These are phyloP conservation scores for Odontamblyopus rebecca DNA, from an alignment of 2,797 vertebrate species.

Conservation along the genomic window DNA sequence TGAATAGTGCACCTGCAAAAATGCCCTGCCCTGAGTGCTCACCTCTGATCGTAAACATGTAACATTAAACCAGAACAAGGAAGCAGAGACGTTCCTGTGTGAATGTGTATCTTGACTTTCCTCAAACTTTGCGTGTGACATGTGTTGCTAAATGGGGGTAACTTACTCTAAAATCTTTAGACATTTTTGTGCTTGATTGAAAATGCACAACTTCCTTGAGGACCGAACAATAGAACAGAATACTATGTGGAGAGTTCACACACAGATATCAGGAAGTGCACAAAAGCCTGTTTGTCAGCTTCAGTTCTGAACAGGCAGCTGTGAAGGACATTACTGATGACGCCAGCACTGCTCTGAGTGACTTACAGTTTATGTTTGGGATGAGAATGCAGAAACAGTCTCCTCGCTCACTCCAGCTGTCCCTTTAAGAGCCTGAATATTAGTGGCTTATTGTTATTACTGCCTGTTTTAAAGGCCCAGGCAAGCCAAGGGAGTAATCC, in stretches of 20 bases:
- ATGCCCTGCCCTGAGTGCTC: slow-evolving; percentile 34
- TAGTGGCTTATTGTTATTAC: slow-evolving; percentile 73
- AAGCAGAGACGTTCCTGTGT: slow-evolving; percentile 8
- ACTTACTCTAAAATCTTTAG: slow-evolving; percentile 7
- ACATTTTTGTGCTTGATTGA: slow-evolving; percentile 51
- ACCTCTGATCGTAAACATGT: slow-evolving; percentile 60
- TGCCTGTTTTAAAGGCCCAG: slow-evolving; percentile 72
- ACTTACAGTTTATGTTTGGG: slow-evolving; percentile 35
- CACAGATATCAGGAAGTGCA: slow-evolving; percentile 66
- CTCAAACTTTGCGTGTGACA: not conserved
- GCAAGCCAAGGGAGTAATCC: slow-evolving; percentile 75
- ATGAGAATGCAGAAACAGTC: slow-evolving; percentile 28
- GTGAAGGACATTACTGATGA: slow-evolving; percentile 64
- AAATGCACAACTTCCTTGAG: slow-evolving; percentile 63
- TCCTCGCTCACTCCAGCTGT: slow-evolving; percentile 50
- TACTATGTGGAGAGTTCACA: slow-evolving; percentile 45
- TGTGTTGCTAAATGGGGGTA: not conserved
- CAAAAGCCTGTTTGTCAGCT: slow-evolving; percentile 58
- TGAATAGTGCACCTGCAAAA: slow-evolving; percentile 73
- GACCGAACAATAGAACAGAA: slow-evolving; percentile 58
- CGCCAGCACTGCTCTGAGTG: slow-evolving; percentile 28
- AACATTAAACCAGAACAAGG: slow-evolving; percentile 67
- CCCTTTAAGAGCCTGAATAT: slow-evolving; percentile 60
- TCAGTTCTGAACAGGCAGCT: slow-evolving; percentile 63
- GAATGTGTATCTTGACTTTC: slow-evolving; percentile 1